Conservation (phyloP, 2,113 vertebrate species). For the Epinephelus fuscoguttatus region DNA sequence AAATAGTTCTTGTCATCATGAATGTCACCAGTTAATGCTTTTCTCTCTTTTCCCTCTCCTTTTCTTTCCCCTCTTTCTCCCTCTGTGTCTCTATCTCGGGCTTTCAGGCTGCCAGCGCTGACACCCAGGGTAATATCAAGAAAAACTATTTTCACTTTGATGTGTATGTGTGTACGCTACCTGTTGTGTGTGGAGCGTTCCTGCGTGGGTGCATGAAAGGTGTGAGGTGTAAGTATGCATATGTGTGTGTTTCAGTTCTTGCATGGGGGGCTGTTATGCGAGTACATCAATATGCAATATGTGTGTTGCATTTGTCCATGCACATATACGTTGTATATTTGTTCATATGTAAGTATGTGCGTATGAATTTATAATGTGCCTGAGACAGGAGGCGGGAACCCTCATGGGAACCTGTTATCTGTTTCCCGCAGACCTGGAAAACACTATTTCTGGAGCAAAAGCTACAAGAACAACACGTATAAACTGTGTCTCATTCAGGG, state of each 20-base stretch:
- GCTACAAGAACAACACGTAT: not conserved
- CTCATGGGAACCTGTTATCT: constrained; percentile 36
- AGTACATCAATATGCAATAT: constrained; percentile 2
- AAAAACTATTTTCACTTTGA: constrained; percentile 63
- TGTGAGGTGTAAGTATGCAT: constrained; percentile 2
- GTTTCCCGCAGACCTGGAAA: constrained; percentile 27
- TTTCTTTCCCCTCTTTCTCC: constrained; percentile 7
- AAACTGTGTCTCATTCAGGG: not conserved
- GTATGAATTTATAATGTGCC: not conserved
- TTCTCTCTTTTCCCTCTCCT: constrained; percentile 23
- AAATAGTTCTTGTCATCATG: constrained; percentile 57
- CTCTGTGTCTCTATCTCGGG: constrained; percentile 38
- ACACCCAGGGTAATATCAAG: constrained; percentile 48
- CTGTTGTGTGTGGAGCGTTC: constrained; percentile 33
- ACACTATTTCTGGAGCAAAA: constrained; percentile 3
- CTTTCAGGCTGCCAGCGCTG: constrained; percentile 27
- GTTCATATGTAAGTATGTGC: not conserved
- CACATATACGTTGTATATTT: not conserved
- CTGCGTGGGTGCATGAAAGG: constrained; percentile 39
- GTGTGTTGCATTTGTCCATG: not conserved
- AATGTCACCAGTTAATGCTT: constrained; percentile 54
- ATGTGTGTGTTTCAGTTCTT: not conserved
- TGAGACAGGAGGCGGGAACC: constrained; percentile 3
- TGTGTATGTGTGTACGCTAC: constrained; percentile 12
- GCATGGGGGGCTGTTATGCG: not conserved